These are phyloP conservation scores for Eretmocerus hayati DNA, from an alignment of 2,888 invertebrate genomes.

Conservation along the genomic window DNA sequence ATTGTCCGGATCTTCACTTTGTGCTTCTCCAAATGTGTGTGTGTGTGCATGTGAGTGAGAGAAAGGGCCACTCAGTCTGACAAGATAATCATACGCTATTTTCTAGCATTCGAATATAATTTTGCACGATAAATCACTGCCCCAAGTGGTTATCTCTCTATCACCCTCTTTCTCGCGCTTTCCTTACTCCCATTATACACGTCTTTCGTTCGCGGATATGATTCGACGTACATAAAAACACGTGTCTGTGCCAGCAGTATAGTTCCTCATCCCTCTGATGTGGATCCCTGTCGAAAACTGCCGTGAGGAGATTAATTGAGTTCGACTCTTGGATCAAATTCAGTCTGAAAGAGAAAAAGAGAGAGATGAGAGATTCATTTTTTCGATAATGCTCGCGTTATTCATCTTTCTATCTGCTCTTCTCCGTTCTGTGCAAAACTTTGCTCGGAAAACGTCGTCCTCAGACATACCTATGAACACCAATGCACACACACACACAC, in stretches of 20 bases:
- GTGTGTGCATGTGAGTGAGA: background rate
- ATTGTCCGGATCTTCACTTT: background rate
- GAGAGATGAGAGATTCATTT: constrained; percentile 8
- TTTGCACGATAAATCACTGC: constrained; percentile 44
- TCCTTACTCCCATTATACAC: constrained; percentile 16
- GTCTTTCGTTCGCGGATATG: too few relatives aligned
- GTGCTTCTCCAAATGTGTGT: too few relatives aligned
- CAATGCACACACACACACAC: too few relatives aligned
- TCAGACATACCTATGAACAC: too few relatives aligned
- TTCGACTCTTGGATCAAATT: too few relatives aligned
- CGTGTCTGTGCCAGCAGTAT: constrained; percentile 1
- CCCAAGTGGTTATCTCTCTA: constrained; percentile 36
- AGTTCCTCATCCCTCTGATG: background rate
- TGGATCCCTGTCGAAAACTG: constrained; percentile 2
- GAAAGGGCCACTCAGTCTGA: constrained; percentile 3
- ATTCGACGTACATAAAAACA: constrained; percentile 13
- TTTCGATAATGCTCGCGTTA: constrained; percentile 14
- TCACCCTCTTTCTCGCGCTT: constrained; percentile 4
- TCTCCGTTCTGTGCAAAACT: too few relatives aligned
- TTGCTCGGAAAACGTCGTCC: constrained; percentile 4
- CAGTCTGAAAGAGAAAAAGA: too few relatives aligned
- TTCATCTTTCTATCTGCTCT: constrained; percentile 10
- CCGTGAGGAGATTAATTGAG: constrained; percentile 20
- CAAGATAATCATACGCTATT: constrained; percentile 44
- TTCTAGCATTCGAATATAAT: constrained; percentile 47